Base-by-base conservation (phyloP, 2,888 invertebrate genomes). In the Leptinotarsa juncta region DNA sequence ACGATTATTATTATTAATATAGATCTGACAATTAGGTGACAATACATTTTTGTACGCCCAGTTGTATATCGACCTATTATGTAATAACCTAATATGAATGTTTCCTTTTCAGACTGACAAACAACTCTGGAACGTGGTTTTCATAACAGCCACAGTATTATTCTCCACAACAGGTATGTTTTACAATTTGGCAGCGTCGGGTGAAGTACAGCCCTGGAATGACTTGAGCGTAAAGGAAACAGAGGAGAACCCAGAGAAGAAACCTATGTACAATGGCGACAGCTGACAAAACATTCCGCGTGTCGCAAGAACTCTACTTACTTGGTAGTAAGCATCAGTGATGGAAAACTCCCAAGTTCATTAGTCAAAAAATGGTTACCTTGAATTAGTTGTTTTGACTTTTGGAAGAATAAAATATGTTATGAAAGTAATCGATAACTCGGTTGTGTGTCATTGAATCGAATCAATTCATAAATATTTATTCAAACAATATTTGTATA, bases 161-260 rank as follows among this genome's bases (percentile, higher is more conserved):
- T 80, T 77, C 65, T 70, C 71, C 14, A 72, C 72, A 4, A 75
- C 79, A 2, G 79, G 78, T 5, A 49, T 80, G 14, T 80, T 78
- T 65, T 80, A 76, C 68, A 74, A 68, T 23, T n/a, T 77, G 3
- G 74, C 70, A 50, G 82, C 78, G 14, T 78, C 82, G 4, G 82
- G 79, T 4, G 75, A 82, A n/a, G 76, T 80, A 1, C 82, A 82
- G 48, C 74, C 75, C 7, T 82, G 82, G 82, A 80, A 82, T 57
- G 74, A 80, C 60, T 72, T 72, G 20, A 67, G 53, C 51, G 72
- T 62, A 14, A 70, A 71, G 14, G 62, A 73, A 67, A 51, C 42
- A 65, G 75, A 74, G 15, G 50, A 23, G 3, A 55, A 55, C n/a
- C 50, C 53, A 51, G 77, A 77, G 23, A 74, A 77, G 62, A 72